phyloP scores from a whole-genome alignment of 35 echinoderm and acorn worm species.

The Lytechinus pictus region DNA sequence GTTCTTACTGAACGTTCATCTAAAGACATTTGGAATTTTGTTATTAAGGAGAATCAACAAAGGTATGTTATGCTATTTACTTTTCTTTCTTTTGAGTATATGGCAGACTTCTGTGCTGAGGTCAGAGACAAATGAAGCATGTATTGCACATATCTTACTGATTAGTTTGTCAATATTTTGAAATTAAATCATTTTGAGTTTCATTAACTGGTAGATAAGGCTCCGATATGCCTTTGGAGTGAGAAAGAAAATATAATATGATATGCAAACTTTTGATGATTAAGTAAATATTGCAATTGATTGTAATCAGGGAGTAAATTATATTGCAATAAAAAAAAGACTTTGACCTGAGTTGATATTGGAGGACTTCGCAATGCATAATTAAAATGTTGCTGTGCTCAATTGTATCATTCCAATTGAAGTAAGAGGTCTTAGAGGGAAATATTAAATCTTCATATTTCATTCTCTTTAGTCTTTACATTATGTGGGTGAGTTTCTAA shows the following conservation, averaged over 20 bases:
- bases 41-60: not conserved
- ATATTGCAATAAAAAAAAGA: not conserved
- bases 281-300: not conserved
- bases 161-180: not conserved
- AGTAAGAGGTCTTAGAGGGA: not conserved
- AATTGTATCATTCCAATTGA: not conserved
- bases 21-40: not conserved
- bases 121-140: not conserved
- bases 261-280: not conserved
- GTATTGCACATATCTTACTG: not conserved
- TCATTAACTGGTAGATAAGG: not conserved
- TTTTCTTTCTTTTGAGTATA: too few species aligned
- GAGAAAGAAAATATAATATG: not conserved
- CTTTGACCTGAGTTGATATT: not conserved
- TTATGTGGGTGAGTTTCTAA: not conserved
- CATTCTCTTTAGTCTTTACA: not conserved
- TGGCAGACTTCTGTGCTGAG: too few species aligned
- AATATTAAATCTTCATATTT: not conserved
- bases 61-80: not conserved
- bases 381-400: not conserved
- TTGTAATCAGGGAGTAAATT: slow-evolving; percentile 14
- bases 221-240: not conserved
- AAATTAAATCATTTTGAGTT: not conserved
- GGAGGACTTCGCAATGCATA: not conserved
- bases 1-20: not conserved